These are phyloP conservation scores for Heliconius melpomene DNA, from an alignment of 1,140 invertebrate genomes.

Conservation along the genomic window DNA sequence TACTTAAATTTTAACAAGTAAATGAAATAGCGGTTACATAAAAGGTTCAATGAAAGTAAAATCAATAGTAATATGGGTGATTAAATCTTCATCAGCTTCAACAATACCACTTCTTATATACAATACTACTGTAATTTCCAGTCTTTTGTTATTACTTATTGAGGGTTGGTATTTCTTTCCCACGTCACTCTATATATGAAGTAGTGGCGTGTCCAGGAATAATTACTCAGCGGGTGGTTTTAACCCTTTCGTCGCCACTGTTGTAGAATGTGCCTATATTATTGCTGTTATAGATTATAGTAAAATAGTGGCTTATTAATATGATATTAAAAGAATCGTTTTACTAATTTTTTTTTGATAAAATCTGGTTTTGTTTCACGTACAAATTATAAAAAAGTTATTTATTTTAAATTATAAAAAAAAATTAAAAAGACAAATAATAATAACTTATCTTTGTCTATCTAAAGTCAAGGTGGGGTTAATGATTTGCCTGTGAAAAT, in stretches of 20 bases:
- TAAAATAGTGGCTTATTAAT: background rate
- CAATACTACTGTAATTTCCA: conserved; percentile 13
- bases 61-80: conserved; percentile 31
- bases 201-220: conserved; percentile 46
- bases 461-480: background rate
- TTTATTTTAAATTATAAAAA: too few species aligned
- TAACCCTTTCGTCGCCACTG: conserved; percentile 9
- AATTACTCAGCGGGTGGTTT: conserved; percentile 57
- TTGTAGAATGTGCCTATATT: background rate
- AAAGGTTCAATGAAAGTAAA: conserved; percentile 23
- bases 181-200: conserved; percentile 46
- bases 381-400: too few species aligned
- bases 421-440: background rate
- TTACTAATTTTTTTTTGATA: too few species aligned
- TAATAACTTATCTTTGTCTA: background rate
- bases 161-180: conserved; percentile 45
- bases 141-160: conserved; percentile 24
- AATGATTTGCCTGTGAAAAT: conserved; percentile 1
- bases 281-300: background rate
- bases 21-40: conserved; percentile 21
- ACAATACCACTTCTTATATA: conserved; percentile 19
- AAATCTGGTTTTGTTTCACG: too few species aligned
- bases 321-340: too few species aligned
- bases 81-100: conserved; percentile 24
- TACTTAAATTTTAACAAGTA: background rate